Evolutionary conservation across 1,140 invertebrate species (phyloP).

Genomic region (Zaprionus camerounensis): DNA sequence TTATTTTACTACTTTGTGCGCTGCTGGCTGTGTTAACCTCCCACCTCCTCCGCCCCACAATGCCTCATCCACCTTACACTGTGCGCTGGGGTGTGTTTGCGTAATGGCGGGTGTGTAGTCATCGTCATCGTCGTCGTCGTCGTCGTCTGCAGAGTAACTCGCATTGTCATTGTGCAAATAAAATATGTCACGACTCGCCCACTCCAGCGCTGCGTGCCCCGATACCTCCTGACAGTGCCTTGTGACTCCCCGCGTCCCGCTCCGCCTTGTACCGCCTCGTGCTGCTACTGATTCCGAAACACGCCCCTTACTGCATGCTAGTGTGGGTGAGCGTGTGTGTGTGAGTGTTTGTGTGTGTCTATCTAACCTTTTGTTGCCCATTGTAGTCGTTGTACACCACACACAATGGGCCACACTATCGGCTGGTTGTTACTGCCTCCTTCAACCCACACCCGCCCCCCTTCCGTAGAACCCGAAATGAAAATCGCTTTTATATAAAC

Average conservation of each 20-base stretch:
- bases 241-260: slow-evolving; percentile 25
- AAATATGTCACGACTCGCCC: slow-evolving; percentile 83
- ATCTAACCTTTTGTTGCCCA: slow-evolving; percentile 77
- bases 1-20: slow-evolving; percentile 80
- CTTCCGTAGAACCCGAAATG: slow-evolving; percentile 28
- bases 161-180: slow-evolving; percentile 84
- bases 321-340: slow-evolving; percentile 32
- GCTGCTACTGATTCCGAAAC: slow-evolving; percentile 45
- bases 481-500: slow-evolving; percentile 82
- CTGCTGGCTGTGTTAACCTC: slow-evolving; percentile 46
- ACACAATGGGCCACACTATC: slow-evolving; percentile 68
- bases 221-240: slow-evolving; percentile 28
- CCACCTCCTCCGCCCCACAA: not conserved
- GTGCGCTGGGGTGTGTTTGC: slow-evolving; percentile 64
- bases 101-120: slow-evolving; percentile 69
- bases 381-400: slow-evolving; percentile 64
- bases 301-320: slow-evolving; percentile 54
- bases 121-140: slow-evolving; percentile 23
- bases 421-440: slow-evolving; percentile 36
- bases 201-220: slow-evolving; percentile 40
- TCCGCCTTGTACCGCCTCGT: not conserved
- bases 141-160: slow-evolving; percentile 65
- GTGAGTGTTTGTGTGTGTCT: slow-evolving; percentile 31
- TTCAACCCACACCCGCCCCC: not conserved
- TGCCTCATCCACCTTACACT: slow-evolving; percentile 16